Conservation (phyloP, 2,888 invertebrate genomes). For the Agrochola lota region DNA sequence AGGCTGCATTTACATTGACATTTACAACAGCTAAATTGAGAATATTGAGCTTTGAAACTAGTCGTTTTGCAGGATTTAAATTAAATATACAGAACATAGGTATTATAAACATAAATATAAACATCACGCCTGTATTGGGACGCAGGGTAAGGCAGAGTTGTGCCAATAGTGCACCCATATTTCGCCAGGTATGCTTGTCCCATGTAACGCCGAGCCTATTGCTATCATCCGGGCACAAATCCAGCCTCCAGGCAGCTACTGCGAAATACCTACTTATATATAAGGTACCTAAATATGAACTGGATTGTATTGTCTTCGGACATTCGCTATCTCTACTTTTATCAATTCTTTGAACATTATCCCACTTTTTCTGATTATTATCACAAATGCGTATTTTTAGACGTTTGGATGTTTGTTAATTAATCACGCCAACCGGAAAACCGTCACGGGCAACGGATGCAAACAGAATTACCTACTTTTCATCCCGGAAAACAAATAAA, state of each 20-base stretch:
- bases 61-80: neutral
- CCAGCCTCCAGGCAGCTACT: too few species aligned
- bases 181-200: too few species aligned
- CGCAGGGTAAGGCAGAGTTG: too few species aligned
- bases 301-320: too few species aligned
- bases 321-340: neutral
- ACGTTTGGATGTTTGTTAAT: neutral
- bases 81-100: neutral
- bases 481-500: conserved; percentile 1
- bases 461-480: conserved; percentile 1
- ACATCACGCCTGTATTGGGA: too few species aligned
- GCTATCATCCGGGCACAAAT: too few species aligned
- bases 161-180: too few species aligned
- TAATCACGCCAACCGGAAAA: neutral
- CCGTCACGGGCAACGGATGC: neutral
- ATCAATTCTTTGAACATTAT: neutral
- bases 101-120: too few species aligned
- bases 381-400: neutral
- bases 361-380: neutral
- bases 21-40: conserved; percentile 8
- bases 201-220: too few species aligned
- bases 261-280: too few species aligned
- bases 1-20: conserved; percentile 32
- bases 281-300: too few species aligned
- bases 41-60: conserved; percentile 22